Conservation (phyloP, 2,797 vertebrate species). For the Bothrops alternatus region DNA sequence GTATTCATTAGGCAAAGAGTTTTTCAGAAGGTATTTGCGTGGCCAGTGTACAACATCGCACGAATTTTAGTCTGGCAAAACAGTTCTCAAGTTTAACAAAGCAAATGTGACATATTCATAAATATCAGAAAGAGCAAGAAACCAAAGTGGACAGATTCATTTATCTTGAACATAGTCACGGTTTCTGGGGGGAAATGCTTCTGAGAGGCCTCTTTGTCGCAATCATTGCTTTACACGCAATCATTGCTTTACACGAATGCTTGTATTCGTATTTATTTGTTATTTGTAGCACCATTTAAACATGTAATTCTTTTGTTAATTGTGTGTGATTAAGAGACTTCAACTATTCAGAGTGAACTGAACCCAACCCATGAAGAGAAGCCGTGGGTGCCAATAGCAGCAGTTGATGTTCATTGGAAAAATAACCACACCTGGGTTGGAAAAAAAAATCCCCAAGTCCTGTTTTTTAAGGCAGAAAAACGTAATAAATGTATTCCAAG, state of each 20-base stretch:
- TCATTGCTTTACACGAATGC: neutral
- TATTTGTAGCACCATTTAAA: constrained; percentile 35
- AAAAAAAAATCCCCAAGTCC: neutral
- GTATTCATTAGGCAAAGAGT: neutral
- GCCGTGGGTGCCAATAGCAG: neutral
- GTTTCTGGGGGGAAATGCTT: neutral
- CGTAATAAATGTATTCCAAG: constrained; percentile 25
- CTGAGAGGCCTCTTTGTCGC: neutral
- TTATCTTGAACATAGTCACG: neutral
- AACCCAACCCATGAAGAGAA: constrained; percentile 17
- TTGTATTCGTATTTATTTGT: neutral
- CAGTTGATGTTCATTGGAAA: neutral
- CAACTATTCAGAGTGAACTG: constrained; percentile 25
- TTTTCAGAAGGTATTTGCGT: neutral
- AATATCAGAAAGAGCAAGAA: neutral
- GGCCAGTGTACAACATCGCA: neutral
- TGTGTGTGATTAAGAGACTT: constrained; percentile 8
- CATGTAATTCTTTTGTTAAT: neutral
- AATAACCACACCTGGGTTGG: constrained; percentile 3
- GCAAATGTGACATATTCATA: neutral
- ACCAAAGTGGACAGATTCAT: neutral
- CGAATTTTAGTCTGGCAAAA: neutral
- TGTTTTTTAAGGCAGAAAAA: constrained; percentile 20
- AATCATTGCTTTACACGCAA: neutral
- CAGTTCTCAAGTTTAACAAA: neutral